A percentile compares a stretch with the other conserved stretches of the same genome.
Evolutionary conservation across 2,113 vertebrate species (phyloP).

Genomic region (Poecilia latipinna): DNA sequence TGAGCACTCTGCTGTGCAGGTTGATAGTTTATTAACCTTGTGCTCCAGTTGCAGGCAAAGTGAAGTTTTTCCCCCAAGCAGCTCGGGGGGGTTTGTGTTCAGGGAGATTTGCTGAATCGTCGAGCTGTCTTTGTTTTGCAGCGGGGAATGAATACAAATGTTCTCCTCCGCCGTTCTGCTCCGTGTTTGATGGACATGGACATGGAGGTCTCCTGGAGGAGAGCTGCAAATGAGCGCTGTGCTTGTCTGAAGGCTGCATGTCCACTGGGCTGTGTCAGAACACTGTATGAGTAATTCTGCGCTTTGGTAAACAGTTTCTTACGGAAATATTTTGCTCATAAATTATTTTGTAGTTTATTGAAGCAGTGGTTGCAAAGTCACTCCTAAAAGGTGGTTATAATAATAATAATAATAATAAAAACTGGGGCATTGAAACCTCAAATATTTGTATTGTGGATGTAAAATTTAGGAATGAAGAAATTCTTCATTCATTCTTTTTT

Average conservation of each 20-base stretch:
- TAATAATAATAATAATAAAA: background rate
- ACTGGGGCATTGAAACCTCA: background rate
- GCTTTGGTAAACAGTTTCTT: constrained; percentile 9
- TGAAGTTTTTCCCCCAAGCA: constrained; percentile 14
- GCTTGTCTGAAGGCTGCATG: constrained; percentile 27
- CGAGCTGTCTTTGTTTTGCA: constrained; percentile 57
- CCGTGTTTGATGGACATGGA: constrained; percentile 47
- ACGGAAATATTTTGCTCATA: background rate
- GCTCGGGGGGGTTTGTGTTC: constrained; percentile 34
- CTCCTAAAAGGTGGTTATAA: background rate
- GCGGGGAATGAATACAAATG: constrained; percentile 67
- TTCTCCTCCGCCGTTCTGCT: constrained; percentile 23
- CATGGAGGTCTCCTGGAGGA: constrained; percentile 23
- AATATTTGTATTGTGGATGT: background rate
- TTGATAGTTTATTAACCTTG: constrained; percentile 38
- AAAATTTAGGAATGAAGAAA: background rate
- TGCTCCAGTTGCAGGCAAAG: constrained; percentile 30
- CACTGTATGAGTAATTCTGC: constrained; percentile 2
- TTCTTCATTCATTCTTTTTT: background rate
- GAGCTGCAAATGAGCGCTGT: constrained; percentile 13
- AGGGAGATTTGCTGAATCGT: constrained; percentile 73
- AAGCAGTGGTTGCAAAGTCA: background rate
- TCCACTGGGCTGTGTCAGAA: constrained; percentile 18
- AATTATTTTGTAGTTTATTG: constrained; percentile 12
- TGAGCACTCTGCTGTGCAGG: constrained; percentile 5